phyloP scores from a whole-genome alignment of 2,797 vertebrate species.

The Limnodromus scolopaceus region DNA sequence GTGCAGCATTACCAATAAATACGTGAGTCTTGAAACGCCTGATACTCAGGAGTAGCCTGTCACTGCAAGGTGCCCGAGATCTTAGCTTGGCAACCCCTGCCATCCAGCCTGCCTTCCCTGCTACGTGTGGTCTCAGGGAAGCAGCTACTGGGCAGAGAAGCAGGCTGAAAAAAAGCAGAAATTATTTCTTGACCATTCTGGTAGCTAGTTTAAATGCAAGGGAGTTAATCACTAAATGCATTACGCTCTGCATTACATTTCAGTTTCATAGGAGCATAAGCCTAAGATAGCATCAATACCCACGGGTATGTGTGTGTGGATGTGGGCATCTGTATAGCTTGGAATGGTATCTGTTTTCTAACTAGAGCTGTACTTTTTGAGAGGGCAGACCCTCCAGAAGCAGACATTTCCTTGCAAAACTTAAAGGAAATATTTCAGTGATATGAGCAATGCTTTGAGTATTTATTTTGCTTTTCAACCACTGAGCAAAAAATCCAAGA shows the following conservation, averaged over 20 bases:
- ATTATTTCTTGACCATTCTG: neutral
- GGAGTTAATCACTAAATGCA: neutral
- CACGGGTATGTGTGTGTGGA: accelerated
- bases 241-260: neutral
- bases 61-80: neutral
- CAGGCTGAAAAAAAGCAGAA: neutral
- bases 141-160: neutral
- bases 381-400: neutral
- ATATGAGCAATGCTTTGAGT: neutral
- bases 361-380: neutral
- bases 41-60: neutral
- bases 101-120: neutral
- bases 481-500: neutral
- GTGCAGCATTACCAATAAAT: neutral
- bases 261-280: neutral
- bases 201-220: neutral
- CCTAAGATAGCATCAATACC: neutral
- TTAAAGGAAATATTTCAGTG: neutral
- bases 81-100: neutral
- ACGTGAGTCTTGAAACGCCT: neutral
- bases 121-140: neutral
- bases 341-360: neutral
- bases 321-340: neutral
- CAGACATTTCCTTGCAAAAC: neutral
- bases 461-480: neutral